Base-by-base conservation (phyloP, 2,113 vertebrate genomes). In the Ciconia boyciana region DNA sequence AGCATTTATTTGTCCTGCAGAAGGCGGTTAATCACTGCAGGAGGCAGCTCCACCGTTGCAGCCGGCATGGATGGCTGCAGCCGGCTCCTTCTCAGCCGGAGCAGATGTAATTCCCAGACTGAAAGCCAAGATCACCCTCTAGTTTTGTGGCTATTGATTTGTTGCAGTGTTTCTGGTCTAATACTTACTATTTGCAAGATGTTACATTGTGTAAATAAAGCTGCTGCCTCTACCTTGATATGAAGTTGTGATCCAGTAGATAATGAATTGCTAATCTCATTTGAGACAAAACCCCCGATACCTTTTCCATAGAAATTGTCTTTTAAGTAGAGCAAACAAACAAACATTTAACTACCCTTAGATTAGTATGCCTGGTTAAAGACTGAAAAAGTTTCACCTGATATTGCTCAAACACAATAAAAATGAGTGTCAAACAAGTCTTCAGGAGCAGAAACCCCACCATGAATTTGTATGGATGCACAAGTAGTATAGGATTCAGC, bases 381-480 rank as follows among this genome's bases (percentile, higher is more conserved):
- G 83, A 77, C 52, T 82, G n/a, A 48, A 80, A 44, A 77, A n/a
- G 7, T 34, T 75, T 81, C 80, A 75, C 64, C 61, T 91, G 48
- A 6, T 11, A 32, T 22, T 11, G 51, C 49, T 80, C 49, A 20
- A 21, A 85, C 25, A 29, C 10, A 22, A 46, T 6, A 28, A 79
- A 87, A 89, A 62, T n/a, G 74, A 96, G 22, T 14, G 26, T 48
- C 84, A 43, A 83, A 90, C 71, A 51, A 77, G 64, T 11, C 78
- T 91, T 88, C 69, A 96, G 74, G 84, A 97, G 78, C 87, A 95
- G 93, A 96, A 91, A 87, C 18, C 32, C 66, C 65, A 60, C 83
- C 86, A 55, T 91, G 79, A 86, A 79, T 97, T 93, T 82, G 34
- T 72, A 44, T 57, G 44, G 85, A 77, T 93, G 31, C 68, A 86